Conservation (phyloP, 2,797 vertebrate genomes). For the Tragopan temminckii region DNA sequence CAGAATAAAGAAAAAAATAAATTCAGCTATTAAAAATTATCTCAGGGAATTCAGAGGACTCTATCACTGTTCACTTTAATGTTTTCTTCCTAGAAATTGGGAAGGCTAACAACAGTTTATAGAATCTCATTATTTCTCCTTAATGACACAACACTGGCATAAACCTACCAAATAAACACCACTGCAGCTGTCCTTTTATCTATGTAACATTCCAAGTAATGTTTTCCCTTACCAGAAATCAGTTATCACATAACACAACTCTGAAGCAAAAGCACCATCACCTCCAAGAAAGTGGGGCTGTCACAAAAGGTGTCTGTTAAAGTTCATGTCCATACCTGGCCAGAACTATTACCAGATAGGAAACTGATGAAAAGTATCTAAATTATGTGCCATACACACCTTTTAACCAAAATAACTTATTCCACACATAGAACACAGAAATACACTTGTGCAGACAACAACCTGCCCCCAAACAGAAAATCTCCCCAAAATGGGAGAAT, state of each 20-base stretch:
- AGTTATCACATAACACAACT: background rate
- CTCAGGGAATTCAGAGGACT: background rate
- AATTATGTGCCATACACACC: background rate
- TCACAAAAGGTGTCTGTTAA: background rate
- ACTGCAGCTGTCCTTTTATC: background rate
- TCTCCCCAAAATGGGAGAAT: background rate
- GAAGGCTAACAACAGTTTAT: background rate
- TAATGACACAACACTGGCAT: rapidly evolving
- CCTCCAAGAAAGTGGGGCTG: background rate
- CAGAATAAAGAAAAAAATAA: background rate
- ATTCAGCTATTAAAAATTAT: background rate
- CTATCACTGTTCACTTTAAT: background rate
- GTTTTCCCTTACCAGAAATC: background rate
- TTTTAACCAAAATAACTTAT: background rate
- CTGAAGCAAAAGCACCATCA: background rate
- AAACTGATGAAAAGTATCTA: background rate
- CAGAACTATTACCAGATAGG: background rate
- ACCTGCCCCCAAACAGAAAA: background rate
- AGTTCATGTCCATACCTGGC: rapidly evolving
- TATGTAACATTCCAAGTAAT: background rate
- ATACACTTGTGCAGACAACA: background rate
- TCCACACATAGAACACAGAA: background rate
- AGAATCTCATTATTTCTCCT: background rate
- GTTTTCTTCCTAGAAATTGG: background rate
- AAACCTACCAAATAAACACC: background rate